Percentiles rank a stretch among this genome's conserved stretches.
phyloP scores from a whole-genome alignment of 2,113 vertebrate species.

The Campylomormyrus tamandua region DNA sequence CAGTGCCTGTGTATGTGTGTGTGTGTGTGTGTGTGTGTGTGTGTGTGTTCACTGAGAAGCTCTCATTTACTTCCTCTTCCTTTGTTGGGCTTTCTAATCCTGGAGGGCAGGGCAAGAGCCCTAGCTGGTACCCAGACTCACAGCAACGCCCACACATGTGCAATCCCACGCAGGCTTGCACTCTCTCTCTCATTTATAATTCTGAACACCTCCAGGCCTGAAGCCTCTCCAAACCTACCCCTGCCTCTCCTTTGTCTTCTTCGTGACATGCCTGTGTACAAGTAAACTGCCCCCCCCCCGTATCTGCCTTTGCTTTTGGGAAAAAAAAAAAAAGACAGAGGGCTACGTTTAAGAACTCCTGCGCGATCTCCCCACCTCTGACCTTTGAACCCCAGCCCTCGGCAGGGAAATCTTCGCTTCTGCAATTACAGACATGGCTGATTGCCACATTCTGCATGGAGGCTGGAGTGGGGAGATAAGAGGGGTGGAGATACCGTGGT shows the following conservation, averaged over 20 bases:
- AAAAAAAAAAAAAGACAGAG: background rate
- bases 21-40: background rate
- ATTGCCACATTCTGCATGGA: slow-evolving; percentile 1
- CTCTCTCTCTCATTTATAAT: background rate
- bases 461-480: background rate
- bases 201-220: background rate
- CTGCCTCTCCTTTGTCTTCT: background rate
- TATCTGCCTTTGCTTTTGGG: background rate
- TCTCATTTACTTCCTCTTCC: slow-evolving; percentile 2
- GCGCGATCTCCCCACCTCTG: background rate
- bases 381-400: background rate
- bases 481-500: background rate
- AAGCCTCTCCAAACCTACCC: background rate
- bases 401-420: background rate
- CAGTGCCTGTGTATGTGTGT: background rate
- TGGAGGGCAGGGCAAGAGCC: background rate
- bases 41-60: background rate
- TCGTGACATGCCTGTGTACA: background rate
- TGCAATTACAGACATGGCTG: background rate
- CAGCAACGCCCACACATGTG: background rate
- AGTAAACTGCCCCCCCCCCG: background rate
- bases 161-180: background rate
- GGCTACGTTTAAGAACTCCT: background rate
- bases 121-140: background rate
- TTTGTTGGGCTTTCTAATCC: background rate